phyloP scores from a whole-genome alignment of 2,888 invertebrate species.

The Lottia gigantea region DNA sequence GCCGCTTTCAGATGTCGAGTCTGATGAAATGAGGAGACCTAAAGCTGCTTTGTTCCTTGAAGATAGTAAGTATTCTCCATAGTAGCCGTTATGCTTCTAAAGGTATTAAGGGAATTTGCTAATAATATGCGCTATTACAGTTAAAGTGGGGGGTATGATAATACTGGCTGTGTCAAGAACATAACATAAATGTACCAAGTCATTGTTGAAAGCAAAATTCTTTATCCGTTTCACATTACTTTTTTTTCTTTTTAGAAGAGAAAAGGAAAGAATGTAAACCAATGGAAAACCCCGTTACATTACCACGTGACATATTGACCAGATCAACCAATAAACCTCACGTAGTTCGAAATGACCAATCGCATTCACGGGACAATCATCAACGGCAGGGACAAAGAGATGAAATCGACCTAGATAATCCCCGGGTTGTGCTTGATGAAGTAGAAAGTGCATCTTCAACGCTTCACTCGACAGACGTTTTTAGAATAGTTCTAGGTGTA shows the following conservation, averaged over 20 bases:
- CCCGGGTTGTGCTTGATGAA: too few relatives aligned
- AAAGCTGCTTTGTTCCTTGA: constrained; percentile 44
- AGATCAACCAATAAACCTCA: neutral
- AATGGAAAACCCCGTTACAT: neutral
- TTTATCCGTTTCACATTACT: neutral
- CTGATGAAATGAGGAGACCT: constrained; percentile 28
- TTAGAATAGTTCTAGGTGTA: too few relatives aligned
- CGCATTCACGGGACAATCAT: too few relatives aligned
- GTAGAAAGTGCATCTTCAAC: too few relatives aligned
- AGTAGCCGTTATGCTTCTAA: too few relatives aligned
- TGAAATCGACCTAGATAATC: too few relatives aligned
- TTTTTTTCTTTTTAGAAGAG: neutral
- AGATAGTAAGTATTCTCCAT: constrained; percentile 38
- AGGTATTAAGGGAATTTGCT: too few relatives aligned
- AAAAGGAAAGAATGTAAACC: constrained; percentile 6
- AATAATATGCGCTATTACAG: neutral
- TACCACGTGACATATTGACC: neutral
- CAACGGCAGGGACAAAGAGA: too few relatives aligned
- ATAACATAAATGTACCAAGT: too few relatives aligned
- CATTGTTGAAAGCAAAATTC: neutral
- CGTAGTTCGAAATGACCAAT: neutral
- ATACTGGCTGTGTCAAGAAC: neutral
- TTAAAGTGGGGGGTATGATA: neutral
- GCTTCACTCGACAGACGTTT: too few relatives aligned
- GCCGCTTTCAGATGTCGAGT: constrained; percentile 34